Evolutionary conservation across 2,113 vertebrate genomes (phyloP).

Genomic region (Cyanoderma ruficeps): DNA sequence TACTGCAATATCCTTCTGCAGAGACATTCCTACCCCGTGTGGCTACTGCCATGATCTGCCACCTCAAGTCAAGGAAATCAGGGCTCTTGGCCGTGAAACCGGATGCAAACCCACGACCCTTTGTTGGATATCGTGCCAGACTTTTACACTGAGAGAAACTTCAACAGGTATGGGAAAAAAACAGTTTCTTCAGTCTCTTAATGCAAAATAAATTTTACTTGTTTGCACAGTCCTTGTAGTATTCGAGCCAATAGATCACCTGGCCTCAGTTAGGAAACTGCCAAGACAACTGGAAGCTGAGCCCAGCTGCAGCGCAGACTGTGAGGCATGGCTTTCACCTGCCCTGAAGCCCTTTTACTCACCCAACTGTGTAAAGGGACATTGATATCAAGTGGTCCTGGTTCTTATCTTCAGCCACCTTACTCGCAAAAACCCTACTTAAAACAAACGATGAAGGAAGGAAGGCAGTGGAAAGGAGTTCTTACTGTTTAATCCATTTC

Average conservation of each 20-base stretch:
- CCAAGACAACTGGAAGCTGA: not conserved
- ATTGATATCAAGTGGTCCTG: not conserved
- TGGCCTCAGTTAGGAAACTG: not conserved
- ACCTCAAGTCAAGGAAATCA: not conserved
- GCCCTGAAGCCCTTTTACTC: not conserved
- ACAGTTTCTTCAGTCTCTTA: not conserved
- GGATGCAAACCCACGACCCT: not conserved
- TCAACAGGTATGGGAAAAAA: not conserved
- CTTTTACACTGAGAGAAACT: not conserved
- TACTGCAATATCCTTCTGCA: not conserved
- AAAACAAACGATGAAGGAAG: not conserved
- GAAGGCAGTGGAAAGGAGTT: not conserved
- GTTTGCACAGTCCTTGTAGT: not conserved
- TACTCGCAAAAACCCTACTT: not conserved
- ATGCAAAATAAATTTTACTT: not conserved
- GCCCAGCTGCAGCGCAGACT: not conserved
- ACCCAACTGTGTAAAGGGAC: not conserved
- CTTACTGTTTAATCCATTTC: not conserved
- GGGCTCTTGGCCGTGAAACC: not conserved
- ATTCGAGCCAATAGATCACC: not conserved
- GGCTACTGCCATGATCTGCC: not conserved
- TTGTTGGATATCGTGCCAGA: not conserved
- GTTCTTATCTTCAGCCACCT: not conserved
- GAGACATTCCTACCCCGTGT: not conserved
- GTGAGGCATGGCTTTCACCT: fast-evolving